Percentiles rank a stretch among this genome's conserved stretches.
phyloP scores from a whole-genome alignment of 2,797 vertebrate genomes.

The Esox lucius region DNA sequence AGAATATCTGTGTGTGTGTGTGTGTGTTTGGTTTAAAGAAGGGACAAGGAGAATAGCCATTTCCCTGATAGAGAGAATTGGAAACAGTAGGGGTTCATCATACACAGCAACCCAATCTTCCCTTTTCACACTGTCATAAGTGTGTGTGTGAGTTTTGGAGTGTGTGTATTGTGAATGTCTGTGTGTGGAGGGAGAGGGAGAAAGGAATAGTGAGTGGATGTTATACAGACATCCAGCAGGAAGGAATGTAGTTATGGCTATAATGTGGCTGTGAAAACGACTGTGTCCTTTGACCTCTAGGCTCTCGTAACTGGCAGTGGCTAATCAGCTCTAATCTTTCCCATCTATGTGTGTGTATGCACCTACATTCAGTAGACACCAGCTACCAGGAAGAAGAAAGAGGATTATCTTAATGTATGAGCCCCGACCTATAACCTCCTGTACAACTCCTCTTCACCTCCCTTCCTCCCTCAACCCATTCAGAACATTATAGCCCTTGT shows the following conservation, averaged over 20 bases:
- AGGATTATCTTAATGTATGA: conserved; percentile 72
- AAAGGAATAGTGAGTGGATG: background rate
- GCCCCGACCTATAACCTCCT: conserved; percentile 29
- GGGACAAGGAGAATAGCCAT: no score
- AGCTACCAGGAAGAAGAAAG: conserved; percentile 56
- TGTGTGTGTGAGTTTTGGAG: conserved; percentile 22
- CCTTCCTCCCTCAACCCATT: background rate
- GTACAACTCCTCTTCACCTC: conserved; percentile 9
- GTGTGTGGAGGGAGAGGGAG: background rate
- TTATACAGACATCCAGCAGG: conserved; percentile 51
- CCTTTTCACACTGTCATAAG: conserved; percentile 12
- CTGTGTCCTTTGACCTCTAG: conserved; percentile 57
- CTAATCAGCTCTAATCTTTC: conserved; percentile 25
- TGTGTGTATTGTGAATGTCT: conserved; percentile 19
- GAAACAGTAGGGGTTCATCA: conserved; percentile 61
- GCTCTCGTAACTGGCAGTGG: conserved; percentile 33
- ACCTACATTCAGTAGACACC: conserved; percentile 46
- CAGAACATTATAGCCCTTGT: conserved; percentile 11
- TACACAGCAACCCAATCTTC: conserved; percentile 55
- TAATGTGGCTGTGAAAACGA: conserved; percentile 72
- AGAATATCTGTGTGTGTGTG: background rate
- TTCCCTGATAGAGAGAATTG: conserved; percentile 60
- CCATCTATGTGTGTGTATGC: background rate
- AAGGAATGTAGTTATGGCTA: conserved; percentile 66
- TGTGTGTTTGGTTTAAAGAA: background rate